phyloP scores from a whole-genome alignment of 2,113 vertebrate species.

The Cairina moschata region DNA sequence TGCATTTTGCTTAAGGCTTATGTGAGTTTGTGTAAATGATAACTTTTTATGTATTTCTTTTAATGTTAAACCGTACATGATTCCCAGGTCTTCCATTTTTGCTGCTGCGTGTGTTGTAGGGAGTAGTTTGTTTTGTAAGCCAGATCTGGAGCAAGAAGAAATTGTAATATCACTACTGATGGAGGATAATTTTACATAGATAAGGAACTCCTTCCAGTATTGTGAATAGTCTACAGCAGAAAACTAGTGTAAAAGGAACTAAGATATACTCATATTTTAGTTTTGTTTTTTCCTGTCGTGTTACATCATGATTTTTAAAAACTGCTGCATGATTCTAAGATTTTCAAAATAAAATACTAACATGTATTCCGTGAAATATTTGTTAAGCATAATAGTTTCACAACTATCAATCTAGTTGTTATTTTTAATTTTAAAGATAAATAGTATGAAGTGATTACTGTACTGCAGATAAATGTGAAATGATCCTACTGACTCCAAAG shows the following conservation, averaged over 20 bases:
- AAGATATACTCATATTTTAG: neutral
- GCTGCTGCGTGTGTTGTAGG: neutral
- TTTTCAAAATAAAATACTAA: neutral
- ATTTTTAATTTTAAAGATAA: neutral
- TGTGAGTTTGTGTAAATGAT: neutral
- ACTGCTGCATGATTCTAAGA: neutral
- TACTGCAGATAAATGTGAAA: neutral
- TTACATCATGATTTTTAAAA: neutral
- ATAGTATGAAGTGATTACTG: neutral
- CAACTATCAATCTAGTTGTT: neutral
- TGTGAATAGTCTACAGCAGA: neutral
- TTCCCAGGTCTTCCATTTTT: neutral
- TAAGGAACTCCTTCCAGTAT: neutral
- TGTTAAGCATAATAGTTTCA: neutral
- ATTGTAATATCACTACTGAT: neutral
- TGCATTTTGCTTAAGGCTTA: neutral
- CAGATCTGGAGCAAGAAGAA: neutral
- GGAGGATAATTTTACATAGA: neutral
- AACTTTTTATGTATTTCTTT: neutral
- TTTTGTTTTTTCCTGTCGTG: neutral
- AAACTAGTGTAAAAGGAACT: neutral
- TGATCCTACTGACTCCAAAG: constrained; percentile 2
- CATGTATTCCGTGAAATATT: neutral
- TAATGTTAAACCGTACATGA: neutral
- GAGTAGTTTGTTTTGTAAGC: neutral